These are phyloP conservation scores for Alligator mississippiensis DNA, from an alignment of 2,113 vertebrate genomes.

Conservation along the genomic window DNA sequence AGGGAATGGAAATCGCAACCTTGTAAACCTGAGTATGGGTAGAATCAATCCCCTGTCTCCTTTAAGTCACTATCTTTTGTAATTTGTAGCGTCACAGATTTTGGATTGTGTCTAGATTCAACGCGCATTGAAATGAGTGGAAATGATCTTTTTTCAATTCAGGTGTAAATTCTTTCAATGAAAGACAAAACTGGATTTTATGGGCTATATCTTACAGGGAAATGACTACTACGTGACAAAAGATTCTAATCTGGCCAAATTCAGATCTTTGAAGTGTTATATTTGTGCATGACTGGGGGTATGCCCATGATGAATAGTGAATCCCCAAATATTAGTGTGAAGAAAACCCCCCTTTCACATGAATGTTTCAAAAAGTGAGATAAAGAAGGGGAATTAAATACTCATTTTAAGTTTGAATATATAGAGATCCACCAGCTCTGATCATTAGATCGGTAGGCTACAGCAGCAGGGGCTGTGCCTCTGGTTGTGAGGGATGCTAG, in stretches of 20 bases:
- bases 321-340: background rate
- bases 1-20: background rate
- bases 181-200: background rate
- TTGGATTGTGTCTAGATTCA: background rate
- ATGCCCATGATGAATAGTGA: background rate
- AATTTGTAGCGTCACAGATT: background rate
- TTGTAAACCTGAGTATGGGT: background rate
- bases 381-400: background rate
- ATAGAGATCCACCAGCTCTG: background rate
- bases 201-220: no score
- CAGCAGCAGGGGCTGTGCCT: background rate
- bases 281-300: background rate
- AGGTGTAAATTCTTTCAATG: background rate
- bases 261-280: no score
- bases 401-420: background rate
- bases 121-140: background rate
- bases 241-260: background rate
- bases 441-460: background rate
- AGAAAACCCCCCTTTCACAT: background rate
- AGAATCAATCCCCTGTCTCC: background rate
- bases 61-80: background rate
- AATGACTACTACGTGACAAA: no score
- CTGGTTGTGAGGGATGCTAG: background rate
- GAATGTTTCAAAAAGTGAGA: background rate
- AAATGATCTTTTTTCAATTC: background rate